phyloP scores from a whole-genome alignment of 1,140 invertebrate species.

The Tribolium castaneum region DNA sequence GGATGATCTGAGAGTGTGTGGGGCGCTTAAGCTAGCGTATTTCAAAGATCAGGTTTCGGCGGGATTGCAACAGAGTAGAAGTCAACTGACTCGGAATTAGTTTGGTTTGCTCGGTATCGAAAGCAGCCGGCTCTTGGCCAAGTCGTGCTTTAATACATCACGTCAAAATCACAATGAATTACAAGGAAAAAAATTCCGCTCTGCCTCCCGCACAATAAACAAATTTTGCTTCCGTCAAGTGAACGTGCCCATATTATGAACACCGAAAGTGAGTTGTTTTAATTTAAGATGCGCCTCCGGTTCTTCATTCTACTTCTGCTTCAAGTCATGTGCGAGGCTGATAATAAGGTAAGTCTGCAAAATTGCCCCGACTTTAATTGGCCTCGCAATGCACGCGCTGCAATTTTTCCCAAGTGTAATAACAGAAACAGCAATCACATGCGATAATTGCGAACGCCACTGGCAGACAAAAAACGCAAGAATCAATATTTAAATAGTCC shows the following conservation, averaged over 20 bases:
- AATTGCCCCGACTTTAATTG: neutral
- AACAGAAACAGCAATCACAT: neutral
- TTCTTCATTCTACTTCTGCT: neutral
- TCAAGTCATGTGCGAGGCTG: neutral
- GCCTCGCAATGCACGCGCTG: neutral
- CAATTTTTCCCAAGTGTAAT: neutral
- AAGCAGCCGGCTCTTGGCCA: conserved; percentile 5
- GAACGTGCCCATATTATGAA: neutral
- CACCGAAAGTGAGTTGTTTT: neutral
- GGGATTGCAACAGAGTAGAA: conserved; percentile 27
- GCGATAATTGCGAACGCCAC: neutral
- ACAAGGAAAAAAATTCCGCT: neutral
- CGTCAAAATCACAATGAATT: neutral
- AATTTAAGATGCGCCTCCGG: neutral
- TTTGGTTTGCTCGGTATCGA: conserved; percentile 29
- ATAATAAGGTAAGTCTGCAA: neutral
- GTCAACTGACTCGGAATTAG: conserved; percentile 26
- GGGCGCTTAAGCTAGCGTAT: conserved; percentile 24
- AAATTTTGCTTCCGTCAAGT: neutral
- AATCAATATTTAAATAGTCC: neutral
- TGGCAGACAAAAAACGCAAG: neutral
- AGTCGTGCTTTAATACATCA: conserved; percentile 8
- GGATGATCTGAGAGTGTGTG: neutral
- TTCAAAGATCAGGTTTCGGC: conserved; percentile 34
- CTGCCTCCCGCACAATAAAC: neutral